phyloP scores from a whole-genome alignment of 1,140 invertebrate species.

The Musca domestica region DNA sequence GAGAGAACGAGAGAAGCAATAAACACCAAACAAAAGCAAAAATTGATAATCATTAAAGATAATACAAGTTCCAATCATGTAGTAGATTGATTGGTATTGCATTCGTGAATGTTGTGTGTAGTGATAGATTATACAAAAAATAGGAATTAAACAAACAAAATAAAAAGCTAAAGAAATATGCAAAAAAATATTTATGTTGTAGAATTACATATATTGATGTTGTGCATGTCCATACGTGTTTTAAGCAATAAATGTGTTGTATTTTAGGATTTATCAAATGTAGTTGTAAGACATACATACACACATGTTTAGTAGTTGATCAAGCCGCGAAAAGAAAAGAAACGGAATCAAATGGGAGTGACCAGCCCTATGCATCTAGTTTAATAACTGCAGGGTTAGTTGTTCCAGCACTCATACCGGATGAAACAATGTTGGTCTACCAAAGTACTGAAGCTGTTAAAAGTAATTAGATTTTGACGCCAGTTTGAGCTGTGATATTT shows the following conservation, averaged over 20 bases:
- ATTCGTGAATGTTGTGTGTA: slow-evolving; percentile 7
- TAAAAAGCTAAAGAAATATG: background rate
- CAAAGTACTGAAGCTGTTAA: slow-evolving; percentile 24
- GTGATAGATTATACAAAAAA: slow-evolving; percentile 9
- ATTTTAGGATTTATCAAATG: slow-evolving; percentile 16
- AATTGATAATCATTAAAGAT: slow-evolving; percentile 14
- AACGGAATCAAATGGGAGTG: background rate
- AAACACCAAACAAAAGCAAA: background rate
- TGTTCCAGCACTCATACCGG: too few relatives aligned
- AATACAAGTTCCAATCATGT: slow-evolving; percentile 1
- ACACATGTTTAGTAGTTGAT: background rate
- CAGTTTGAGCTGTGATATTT: slow-evolving; percentile 28
- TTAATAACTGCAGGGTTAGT: too few relatives aligned
- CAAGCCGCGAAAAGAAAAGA: background rate
- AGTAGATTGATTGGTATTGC: background rate
- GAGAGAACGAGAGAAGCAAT: background rate
- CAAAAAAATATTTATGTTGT: slow-evolving; percentile 18
- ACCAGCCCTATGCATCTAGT: too few relatives aligned
- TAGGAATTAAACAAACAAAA: too few relatives aligned
- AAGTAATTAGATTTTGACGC: slow-evolving; percentile 15
- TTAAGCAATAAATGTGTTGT: slow-evolving; percentile 22
- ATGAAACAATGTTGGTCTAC: slow-evolving; percentile 15
- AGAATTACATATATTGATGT: slow-evolving; percentile 22
- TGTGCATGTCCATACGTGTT: slow-evolving; percentile 20
- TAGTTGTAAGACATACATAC: slow-evolving; percentile 7